Conservation (phyloP, 2,113 vertebrate species). For the Tursiops truncatus region DNA sequence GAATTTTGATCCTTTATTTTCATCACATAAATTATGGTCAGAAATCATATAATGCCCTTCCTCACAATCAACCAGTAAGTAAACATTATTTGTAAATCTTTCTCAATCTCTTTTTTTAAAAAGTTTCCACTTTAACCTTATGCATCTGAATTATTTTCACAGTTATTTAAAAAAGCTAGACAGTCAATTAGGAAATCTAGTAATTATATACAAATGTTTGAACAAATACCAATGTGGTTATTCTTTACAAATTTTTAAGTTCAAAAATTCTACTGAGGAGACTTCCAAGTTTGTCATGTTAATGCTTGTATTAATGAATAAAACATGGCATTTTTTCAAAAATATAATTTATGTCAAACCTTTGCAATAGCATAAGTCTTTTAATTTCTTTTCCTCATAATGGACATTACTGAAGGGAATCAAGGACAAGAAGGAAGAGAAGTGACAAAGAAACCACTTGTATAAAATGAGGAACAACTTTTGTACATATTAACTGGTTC, state of each 20-base stretch:
- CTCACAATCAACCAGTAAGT: neutral
- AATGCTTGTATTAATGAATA: slow-evolving; percentile 59
- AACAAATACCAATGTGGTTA: neutral
- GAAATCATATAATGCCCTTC: neutral
- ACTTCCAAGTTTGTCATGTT: slow-evolving; percentile 17
- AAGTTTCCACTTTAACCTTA: neutral
- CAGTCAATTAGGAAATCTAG: neutral
- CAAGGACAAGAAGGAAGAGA: slow-evolving; percentile 26
- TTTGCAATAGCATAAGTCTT: slow-evolving; percentile 5
- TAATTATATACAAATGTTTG: slow-evolving; percentile 33
- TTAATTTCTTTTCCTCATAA: slow-evolving; percentile 53
- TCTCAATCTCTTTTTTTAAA: neutral
- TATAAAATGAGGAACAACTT: slow-evolving; percentile 41
- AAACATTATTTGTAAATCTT: neutral
- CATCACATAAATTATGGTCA: neutral
- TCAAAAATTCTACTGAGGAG: slow-evolving; percentile 3
- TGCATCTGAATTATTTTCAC: neutral
- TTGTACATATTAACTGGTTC: neutral
- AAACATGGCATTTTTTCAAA: slow-evolving; percentile 54
- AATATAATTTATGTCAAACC: slow-evolving; percentile 46
- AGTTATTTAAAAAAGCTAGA: neutral
- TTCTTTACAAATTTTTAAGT: neutral
- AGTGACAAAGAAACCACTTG: neutral
- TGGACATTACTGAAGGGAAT: slow-evolving; percentile 19
- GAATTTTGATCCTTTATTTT: neutral